These are phyloP conservation scores for Apteryx owenii DNA, from an alignment of 2,113 vertebrate genomes.

Conservation along the genomic window DNA sequence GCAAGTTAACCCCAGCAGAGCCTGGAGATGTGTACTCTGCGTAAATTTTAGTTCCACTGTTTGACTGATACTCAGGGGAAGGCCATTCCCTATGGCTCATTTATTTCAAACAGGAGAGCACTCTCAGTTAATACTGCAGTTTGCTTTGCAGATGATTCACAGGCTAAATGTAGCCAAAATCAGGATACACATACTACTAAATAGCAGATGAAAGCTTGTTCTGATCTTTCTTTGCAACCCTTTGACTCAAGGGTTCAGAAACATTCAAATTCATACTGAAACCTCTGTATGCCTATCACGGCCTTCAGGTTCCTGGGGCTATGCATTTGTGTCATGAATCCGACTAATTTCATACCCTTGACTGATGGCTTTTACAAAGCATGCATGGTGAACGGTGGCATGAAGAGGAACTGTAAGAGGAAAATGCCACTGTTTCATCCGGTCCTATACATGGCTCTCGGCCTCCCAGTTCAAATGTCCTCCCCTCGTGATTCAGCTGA, in stretches of 20 bases:
- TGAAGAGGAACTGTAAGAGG: not conserved
- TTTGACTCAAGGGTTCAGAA: not conserved
- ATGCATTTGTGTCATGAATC: fast-evolving
- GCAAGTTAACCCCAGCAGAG: not conserved
- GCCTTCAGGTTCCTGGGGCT: not conserved
- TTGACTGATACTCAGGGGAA: not conserved
- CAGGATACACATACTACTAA: not conserved
- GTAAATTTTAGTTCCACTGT: not conserved
- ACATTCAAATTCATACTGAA: fast-evolving
- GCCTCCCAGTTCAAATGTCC: not conserved
- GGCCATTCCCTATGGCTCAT: not conserved
- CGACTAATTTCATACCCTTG: not conserved
- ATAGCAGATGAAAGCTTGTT: not conserved
- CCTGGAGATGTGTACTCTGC: not conserved
- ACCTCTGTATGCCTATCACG: not conserved
- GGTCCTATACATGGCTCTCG: fast-evolving
- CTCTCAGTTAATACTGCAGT: constrained; percentile 14
- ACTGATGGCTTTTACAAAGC: not conserved
- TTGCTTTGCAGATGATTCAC: constrained; percentile 46
- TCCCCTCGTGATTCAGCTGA: not conserved
- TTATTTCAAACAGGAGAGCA: constrained; percentile 60
- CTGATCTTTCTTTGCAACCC: not conserved
- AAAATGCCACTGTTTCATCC: not conserved
- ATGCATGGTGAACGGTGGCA: not conserved
- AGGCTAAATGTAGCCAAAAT: not conserved